A percentile compares a stretch with the other conserved stretches of the same genome.
These are phyloP conservation scores for Gallinago jamesoni DNA, from an alignment of 2,113 vertebrate species.

Conservation along the genomic window DNA sequence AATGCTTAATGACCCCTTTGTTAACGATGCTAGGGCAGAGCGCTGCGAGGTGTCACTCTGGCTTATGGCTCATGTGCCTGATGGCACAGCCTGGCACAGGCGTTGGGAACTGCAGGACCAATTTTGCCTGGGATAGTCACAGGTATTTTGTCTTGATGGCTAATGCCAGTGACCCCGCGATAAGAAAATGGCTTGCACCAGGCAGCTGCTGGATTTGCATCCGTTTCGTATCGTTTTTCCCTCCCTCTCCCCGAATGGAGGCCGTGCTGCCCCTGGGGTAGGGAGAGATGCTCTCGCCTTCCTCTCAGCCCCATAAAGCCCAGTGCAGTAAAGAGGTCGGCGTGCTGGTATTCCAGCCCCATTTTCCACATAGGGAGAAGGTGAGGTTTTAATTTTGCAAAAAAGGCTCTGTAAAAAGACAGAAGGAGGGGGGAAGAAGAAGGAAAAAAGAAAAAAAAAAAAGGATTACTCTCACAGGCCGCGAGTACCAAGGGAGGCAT, in stretches of 20 bases:
- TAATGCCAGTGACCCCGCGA: not conserved
- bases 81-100: not conserved
- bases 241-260: not conserved
- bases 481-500: constrained; percentile 83
- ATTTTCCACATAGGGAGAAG: constrained; percentile 39
- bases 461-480: constrained; percentile 78
- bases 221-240: not conserved
- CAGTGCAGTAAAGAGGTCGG: not conserved
- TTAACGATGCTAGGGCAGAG: not conserved
- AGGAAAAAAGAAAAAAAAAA: not conserved
- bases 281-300: not conserved
- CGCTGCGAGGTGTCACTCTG: fast-evolving
- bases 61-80: not conserved
- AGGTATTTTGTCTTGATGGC: not conserved
- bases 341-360: not conserved
- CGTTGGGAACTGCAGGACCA: not conserved
- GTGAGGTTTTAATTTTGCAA: constrained; percentile 75
- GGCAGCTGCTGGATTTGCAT: not conserved
- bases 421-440: not conserved
- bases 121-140: not conserved
- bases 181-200: not conserved
- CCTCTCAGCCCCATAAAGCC: not conserved
- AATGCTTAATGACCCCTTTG: not conserved
- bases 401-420: constrained; percentile 70
- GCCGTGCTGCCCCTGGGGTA: not conserved